These are phyloP conservation scores for Lacerta agilis DNA, from an alignment of 2,797 vertebrate species.

Conservation along the genomic window DNA sequence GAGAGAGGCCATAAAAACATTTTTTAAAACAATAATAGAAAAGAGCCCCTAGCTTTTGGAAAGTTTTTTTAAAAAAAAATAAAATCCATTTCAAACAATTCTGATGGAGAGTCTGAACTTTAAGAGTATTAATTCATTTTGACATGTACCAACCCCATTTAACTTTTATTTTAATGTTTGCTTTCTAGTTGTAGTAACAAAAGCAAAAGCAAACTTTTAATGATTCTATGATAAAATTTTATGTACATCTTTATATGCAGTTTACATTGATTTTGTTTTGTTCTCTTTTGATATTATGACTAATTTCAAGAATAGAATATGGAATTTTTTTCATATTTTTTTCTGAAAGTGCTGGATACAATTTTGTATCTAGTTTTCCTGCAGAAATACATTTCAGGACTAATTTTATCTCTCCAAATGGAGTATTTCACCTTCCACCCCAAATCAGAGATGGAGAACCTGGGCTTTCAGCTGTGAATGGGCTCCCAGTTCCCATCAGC, in stretches of 20 bases:
- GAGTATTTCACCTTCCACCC: not conserved
- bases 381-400: not conserved
- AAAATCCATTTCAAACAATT: too few species aligned
- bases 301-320: not conserved
- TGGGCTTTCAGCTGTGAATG: not conserved
- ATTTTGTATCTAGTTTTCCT: not conserved
- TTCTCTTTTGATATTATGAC: too few species aligned
- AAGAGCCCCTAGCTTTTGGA: too few species aligned
- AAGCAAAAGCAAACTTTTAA: too few species aligned
- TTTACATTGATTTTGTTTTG: too few species aligned
- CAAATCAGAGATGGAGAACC: not conserved
- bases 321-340: not conserved
- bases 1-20: not conserved
- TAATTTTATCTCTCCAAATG: not conserved
- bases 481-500: too few species aligned
- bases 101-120: not conserved
- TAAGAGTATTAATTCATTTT: not conserved
- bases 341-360: not conserved
- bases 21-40: not conserved
- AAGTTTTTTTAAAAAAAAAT: too few species aligned
- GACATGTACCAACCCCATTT: too few species aligned
- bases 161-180: too few species aligned
- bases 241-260: too few species aligned
- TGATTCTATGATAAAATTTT: too few species aligned
- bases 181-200: too few species aligned